Percentiles rank a stretch among this genome's conserved stretches.
phyloP scores from a whole-genome alignment of 2,797 vertebrate species.

The Peromyscus attwateri region DNA sequence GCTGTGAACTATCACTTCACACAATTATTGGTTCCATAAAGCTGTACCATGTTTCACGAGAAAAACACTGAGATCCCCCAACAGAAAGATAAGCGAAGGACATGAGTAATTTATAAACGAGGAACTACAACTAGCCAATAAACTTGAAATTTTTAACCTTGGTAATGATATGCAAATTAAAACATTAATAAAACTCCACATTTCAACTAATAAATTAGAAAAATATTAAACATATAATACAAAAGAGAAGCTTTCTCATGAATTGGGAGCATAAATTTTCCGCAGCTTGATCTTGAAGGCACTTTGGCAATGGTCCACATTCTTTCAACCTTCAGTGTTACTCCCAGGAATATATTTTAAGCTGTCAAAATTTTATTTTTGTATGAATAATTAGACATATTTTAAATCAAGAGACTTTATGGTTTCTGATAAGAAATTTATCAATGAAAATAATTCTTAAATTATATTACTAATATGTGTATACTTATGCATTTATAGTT shows the following conservation, averaged over 20 bases:
- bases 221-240: slow-evolving; percentile 48
- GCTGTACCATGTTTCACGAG: slow-evolving; percentile 13
- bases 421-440: slow-evolving; percentile 41
- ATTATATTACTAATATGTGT: background rate
- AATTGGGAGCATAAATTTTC: slow-evolving; percentile 69
- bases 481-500: background rate
- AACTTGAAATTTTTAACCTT: slow-evolving; percentile 64
- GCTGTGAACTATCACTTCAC: background rate
- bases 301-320: slow-evolving; percentile 71
- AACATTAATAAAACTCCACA: slow-evolving; percentile 73
- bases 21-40: background rate
- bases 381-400: slow-evolving; percentile 65
- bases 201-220: slow-evolving; percentile 67
- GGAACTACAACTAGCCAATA: slow-evolving; percentile 64
- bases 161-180: slow-evolving; percentile 79
- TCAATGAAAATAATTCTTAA: slow-evolving; percentile 63
- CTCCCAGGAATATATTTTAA: slow-evolving; percentile 71
- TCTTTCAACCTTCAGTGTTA: slow-evolving; percentile 63
- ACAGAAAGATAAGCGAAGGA: slow-evolving; percentile 46
- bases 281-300: slow-evolving; percentile 63
- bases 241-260: slow-evolving; percentile 54
- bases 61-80: slow-evolving; percentile 10
- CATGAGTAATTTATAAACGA: slow-evolving; percentile 56
- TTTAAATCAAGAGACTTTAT: slow-evolving; percentile 63
- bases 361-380: slow-evolving; percentile 78